Conservation (phyloP, 2,113 vertebrate species). For the Labeo rohita region DNA sequence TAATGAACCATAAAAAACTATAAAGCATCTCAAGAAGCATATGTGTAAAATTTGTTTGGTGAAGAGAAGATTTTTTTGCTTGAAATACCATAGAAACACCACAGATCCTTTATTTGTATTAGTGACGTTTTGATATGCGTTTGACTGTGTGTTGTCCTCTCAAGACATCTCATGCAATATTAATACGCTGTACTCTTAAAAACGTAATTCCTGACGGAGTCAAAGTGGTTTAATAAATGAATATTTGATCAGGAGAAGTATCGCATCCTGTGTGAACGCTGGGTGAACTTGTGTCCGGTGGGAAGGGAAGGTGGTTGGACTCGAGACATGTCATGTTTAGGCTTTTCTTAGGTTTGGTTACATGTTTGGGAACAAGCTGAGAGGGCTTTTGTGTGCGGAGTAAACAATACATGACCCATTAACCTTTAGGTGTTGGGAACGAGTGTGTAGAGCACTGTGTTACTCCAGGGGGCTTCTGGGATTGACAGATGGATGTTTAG, state of each 20-base stretch:
- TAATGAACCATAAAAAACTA: neutral
- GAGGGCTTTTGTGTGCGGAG: constrained; percentile 22
- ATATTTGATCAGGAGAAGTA: constrained; percentile 22
- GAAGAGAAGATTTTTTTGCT: neutral
- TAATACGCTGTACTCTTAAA: neutral
- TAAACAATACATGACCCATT: constrained; percentile 32
- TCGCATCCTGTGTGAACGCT: constrained; percentile 7
- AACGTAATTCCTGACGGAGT: constrained; percentile 9
- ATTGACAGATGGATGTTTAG: neutral
- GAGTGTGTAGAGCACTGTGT: too few species aligned
- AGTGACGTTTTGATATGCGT: neutral
- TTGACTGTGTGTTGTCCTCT: neutral
- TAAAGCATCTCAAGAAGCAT: neutral
- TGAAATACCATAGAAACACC: neutral
- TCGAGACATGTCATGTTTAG: constrained; percentile 20
- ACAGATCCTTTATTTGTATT: neutral
- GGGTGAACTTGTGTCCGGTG: neutral
- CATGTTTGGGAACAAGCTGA: constrained; percentile 51
- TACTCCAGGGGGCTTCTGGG: neutral
- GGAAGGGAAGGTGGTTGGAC: neutral
- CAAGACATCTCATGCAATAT: neutral
- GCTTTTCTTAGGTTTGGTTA: constrained; percentile 24
- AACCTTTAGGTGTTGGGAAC: constrained; percentile 32
- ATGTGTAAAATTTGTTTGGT: too few species aligned
- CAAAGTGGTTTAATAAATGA: constrained; percentile 33